Evolutionary conservation across 2,113 vertebrate species (phyloP), one percentile per base, ranked within the genome.

Genomic region (Pogonocichla stellata): DNA sequence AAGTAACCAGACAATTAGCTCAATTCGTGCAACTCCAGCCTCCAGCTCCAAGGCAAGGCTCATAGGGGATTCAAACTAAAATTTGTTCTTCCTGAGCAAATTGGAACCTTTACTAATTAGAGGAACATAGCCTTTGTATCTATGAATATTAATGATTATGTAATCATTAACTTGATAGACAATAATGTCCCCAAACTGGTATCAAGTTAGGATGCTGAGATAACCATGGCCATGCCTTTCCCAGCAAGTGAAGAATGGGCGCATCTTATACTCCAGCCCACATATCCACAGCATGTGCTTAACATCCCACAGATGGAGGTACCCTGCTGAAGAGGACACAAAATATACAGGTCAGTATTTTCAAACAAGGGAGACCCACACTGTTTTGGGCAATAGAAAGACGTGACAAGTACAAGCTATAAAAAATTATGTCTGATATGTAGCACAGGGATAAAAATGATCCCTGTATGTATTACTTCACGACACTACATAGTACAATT

Each of bases 1-100:
- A 95, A 93, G 61, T 61, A 94, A 83, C 40, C 48, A 83, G 64
- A 94, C 45, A 81, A 93, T 92, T 86, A 75, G 42, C 31, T 75
- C 50, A 42, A 48, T 62, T 91, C 15, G 9, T 51, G 34, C 77
- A 79, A 70, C 34, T 86, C 58, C 65, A 80, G 82, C 71, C 78
- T 86, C 57, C 71, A 77, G 47, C 38, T 72, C 53, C 51, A 60
- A 83, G 88, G 53, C 38, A 85, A 85, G 60, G 50, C 31, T 91
- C 1, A 0, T 34, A 73, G 64, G 53, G 33, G 42, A 80, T 80
- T 91, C 81, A 85, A 64, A 86, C 25, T 26, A 13, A 56, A 77
- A 22, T 77, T 77, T 69, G 33, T 51, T 86, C 65, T 87, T 60
- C 67, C 50, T 45, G 65, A 90, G 69, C 34, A 91, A 92, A 80